Evolutionary conservation across 2,113 vertebrate genomes (phyloP).

Genomic region (Eonycteris spelaea): DNA sequence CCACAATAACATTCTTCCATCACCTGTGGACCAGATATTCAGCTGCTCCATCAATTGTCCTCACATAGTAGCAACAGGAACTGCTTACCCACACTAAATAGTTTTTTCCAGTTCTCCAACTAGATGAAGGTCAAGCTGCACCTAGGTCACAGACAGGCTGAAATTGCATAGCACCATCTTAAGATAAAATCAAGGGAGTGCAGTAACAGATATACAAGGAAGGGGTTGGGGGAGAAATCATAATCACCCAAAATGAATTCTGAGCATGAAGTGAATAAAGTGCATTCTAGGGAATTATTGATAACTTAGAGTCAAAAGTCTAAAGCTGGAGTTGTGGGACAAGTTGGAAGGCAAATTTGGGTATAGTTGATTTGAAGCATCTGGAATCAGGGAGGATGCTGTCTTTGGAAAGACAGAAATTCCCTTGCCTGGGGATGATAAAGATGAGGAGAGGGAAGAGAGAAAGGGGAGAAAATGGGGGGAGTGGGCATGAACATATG

Average conservation of each 20-base stretch:
- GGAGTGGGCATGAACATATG: neutral
- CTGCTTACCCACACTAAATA: neutral
- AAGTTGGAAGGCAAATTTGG: neutral
- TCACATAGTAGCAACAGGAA: neutral
- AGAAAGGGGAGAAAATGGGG: neutral
- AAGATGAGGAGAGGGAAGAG: too few relatives aligned
- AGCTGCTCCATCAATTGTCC: neutral
- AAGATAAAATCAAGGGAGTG: neutral
- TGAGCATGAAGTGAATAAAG: neutral
- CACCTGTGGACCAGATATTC: neutral
- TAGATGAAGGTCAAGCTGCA: neutral
- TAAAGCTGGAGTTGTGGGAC: neutral
- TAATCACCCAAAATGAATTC: neutral
- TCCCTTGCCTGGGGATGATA: neutral
- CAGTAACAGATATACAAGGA: neutral
- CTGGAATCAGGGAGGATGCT: neutral
- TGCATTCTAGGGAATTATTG: neutral
- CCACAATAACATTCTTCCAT: neutral
- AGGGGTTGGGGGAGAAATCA: neutral
- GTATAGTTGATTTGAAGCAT: neutral
- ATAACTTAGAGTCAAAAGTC: neutral
- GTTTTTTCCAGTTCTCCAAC: neutral
- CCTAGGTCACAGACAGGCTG: neutral
- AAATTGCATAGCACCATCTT: neutral
- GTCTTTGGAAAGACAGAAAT: neutral